phyloP scores from a whole-genome alignment of 2,888 invertebrate genomes.

The Eremobia ochroleuca region DNA sequence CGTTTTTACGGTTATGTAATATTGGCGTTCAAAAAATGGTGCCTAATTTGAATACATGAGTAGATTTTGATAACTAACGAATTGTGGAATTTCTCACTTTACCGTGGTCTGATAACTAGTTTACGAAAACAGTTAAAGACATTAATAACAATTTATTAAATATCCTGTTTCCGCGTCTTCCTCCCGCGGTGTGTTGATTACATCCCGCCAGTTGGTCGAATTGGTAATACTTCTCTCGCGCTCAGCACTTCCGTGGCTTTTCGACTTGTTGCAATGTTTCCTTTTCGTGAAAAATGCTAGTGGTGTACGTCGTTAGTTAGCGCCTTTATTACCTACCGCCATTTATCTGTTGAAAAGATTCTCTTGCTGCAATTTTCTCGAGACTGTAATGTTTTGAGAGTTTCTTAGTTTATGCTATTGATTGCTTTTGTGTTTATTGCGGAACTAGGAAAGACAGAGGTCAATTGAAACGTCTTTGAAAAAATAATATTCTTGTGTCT shows the following conservation, averaged over 20 bases:
- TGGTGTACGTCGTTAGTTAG: slow-evolving; percentile 21
- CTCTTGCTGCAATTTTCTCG: slow-evolving; percentile 17
- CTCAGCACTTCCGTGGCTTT: slow-evolving; percentile 16
- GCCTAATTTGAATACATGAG: too few relatives aligned
- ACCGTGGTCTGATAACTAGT: neutral
- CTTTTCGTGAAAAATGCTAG: slow-evolving; percentile 36
- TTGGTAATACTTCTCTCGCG: neutral
- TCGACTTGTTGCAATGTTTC: slow-evolving; percentile 33
- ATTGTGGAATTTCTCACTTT: neutral
- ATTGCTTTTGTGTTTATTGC: slow-evolving; percentile 13
- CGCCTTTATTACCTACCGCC: slow-evolving; percentile 1
- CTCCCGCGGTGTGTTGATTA: slow-evolving; percentile 12
- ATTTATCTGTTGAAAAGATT: slow-evolving; percentile 40
- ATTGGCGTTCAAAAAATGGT: neutral
- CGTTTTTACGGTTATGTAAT: neutral
- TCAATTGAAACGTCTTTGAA: too few relatives aligned
- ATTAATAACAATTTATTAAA: slow-evolving; percentile 13
- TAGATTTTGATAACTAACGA: too few relatives aligned
- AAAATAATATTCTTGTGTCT: too few relatives aligned
- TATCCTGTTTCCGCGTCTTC: neutral
- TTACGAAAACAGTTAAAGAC: neutral
- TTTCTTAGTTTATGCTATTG: neutral
- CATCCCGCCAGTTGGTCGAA: neutral
- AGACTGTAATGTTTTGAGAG: neutral
- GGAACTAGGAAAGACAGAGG: neutral